Base-by-base conservation (phyloP, 2,888 invertebrate species). In the Magallana nippona region DNA sequence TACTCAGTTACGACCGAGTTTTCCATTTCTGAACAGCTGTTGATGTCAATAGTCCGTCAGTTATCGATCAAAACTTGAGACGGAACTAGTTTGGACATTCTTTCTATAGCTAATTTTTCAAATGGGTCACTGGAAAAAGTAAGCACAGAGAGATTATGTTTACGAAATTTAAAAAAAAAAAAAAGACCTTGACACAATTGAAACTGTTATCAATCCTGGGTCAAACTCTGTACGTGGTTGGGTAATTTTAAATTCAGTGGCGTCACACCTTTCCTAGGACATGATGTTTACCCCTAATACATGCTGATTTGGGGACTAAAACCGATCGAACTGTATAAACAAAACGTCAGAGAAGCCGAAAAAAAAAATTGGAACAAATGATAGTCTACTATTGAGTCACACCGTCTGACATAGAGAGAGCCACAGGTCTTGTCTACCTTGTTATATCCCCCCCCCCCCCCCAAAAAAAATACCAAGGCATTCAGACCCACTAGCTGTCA, bases 11-110 rank as follows among this genome's bases (percentile, higher is more conserved):
- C 15, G 71, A 71, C 71, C 71, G 71, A 71, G 27, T 71, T 71
- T 71, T 71, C 22, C 27, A 32, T 71, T 71, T 71, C 44, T 71
- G 71, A 71, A 71, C 71, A 71, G 71, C 71, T 71, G 71, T 71
- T 71, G 32, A 71, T 71, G 71, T 71, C 71, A 71, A 27, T 71
- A 32, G 71, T 71, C 71, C 13, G 27, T 71, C 27, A 71, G 15
- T 32, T 71, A 71, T 71, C 71, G 71, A 71, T 71, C 71, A 71
- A 71, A 63, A 22, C 63, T 22, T 11, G 22, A 22, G 71, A 27
- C 71, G 13, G 22, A 15, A 27, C 15, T 11, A 19, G 5, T 22
- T 71, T 11, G 71, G 27, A 19, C 27, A 71, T 71, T 27, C 32
- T 71, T 15, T 71, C 15, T 27, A 44, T 0, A 44, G 44, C 0